Base-by-base conservation (phyloP, 2,888 invertebrate genomes). In the Parelbella ahira region DNA sequence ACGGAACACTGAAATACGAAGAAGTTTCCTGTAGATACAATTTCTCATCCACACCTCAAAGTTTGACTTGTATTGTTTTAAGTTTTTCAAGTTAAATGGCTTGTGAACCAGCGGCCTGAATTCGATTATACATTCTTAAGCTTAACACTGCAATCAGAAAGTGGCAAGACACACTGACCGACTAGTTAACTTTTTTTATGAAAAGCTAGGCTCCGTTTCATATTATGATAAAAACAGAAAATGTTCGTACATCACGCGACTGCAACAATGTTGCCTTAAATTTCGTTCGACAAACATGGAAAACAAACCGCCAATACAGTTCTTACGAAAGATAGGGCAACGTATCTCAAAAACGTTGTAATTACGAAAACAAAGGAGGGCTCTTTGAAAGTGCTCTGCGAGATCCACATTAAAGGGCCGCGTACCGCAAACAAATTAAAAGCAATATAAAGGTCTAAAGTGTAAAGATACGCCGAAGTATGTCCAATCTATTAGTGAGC, bases 401-500 rank as follows among this genome's bases (percentile, higher is more conserved):
- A 67, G 79, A 64, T 63, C 77, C 65, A 79, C 68, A 79, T 80
- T 80, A 77, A 75, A 79, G 74, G 60, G 73, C 76, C 74, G 76
- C 69, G 47, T 50, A 44, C 56, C 47, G 50, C 58, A 73, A 78
- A 79, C 78, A 77, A 78, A 79, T 80, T 77, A 79, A 66, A 62
- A 58, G 58, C 72, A 73, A 79, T 79, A 72, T 58, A 63, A 63
- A 62, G 68, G 58, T 71, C 72, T 75, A 78, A 79, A 62, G 58
- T 53, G 56, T 49, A 59, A 57, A 77, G 66, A 69, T 61, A 60
- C 54, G 58, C 75, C 77, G 78, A 65, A 58, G 79, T 80, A 60
- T 79, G 63, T 53, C 48, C 47, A 60, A 64, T 54, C 50, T 65
- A 57, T 80, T 80, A 79, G 71, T 56, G 44, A 36, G 44, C 18